These are phyloP conservation scores for Orchesella cincta DNA, from an alignment of 1,140 invertebrate genomes.

Conservation along the genomic window DNA sequence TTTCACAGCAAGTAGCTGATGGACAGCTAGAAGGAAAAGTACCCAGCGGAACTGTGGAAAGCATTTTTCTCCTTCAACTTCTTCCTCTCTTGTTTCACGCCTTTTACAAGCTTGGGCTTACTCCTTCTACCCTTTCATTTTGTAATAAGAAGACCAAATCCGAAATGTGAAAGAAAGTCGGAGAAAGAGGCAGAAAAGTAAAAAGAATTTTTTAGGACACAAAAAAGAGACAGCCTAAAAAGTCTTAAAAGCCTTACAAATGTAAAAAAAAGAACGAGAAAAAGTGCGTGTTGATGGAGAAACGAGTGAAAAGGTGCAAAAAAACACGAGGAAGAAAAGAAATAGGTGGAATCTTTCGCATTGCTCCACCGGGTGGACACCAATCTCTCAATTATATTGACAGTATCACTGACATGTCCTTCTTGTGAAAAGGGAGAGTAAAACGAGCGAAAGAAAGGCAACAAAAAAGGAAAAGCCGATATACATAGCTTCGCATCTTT, in stretches of 20 bases:
- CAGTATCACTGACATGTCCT: not conserved
- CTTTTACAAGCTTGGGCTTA: slow-evolving; percentile 20
- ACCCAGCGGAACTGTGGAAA: slow-evolving; percentile 12
- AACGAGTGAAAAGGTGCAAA: slow-evolving; percentile 8
- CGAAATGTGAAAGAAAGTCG: not conserved
- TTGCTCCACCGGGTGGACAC: slow-evolving; percentile 15
- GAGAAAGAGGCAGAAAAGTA: not conserved
- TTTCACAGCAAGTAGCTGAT: slow-evolving; percentile 3
- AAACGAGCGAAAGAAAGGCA: not conserved
- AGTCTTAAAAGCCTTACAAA: not conserved
- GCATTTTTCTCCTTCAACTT: slow-evolving; percentile 18
- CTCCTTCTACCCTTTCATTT: slow-evolving; percentile 4
- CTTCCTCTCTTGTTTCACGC: not conserved
- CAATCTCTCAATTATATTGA: slow-evolving; percentile 13
- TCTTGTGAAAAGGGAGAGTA: not conserved
- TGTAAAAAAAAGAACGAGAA: not conserved
- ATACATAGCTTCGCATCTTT: not conserved
- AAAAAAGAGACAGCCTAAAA: no score
- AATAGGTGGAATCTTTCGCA: slow-evolving; percentile 5
- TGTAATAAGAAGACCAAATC: not conserved
- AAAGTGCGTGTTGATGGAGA: not conserved
- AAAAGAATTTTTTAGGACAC: not conserved
- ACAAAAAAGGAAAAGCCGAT: not conserved
- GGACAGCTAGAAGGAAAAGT: not conserved
- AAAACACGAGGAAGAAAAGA: slow-evolving; percentile 10